phyloP scores from a whole-genome alignment of 2,888 invertebrate genomes.

The Hydrotaea diabolus region DNA sequence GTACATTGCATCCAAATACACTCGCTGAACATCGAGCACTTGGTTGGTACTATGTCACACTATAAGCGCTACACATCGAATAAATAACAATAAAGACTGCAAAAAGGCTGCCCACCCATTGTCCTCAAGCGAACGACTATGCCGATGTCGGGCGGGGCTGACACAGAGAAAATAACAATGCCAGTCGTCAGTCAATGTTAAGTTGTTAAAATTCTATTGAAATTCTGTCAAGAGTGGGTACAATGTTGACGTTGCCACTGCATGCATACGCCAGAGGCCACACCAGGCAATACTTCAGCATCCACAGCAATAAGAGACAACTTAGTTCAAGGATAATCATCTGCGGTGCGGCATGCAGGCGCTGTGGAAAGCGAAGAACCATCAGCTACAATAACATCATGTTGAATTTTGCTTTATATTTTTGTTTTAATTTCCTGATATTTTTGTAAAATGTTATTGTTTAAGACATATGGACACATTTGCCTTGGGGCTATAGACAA shows the following conservation, averaged over 20 bases:
- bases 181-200: conserved; percentile 30
- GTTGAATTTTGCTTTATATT: not conserved
- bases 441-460: not conserved
- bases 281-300: not conserved
- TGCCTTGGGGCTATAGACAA: not conserved
- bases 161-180: not conserved
- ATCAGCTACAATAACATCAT: not conserved
- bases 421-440: not conserved
- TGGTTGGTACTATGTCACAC: not conserved
- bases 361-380: not conserved
- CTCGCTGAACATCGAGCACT: no score
- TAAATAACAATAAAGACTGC: not conserved
- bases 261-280: conserved; percentile 2
- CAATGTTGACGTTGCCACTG: not conserved
- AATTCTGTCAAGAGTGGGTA: conserved; percentile 16
- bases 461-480: not conserved
- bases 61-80: not conserved
- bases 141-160: not conserved
- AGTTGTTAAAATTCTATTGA: conserved; percentile 18
- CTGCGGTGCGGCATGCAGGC: not conserved
- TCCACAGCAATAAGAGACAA: conserved; percentile 4
- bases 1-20: not conserved
- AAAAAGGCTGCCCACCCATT: not conserved
- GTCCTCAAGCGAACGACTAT: not conserved
- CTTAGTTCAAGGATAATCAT: conserved; percentile 25